phyloP scores from a whole-genome alignment of 2,888 invertebrate genomes.

The Tetanocera ferruginea region DNA sequence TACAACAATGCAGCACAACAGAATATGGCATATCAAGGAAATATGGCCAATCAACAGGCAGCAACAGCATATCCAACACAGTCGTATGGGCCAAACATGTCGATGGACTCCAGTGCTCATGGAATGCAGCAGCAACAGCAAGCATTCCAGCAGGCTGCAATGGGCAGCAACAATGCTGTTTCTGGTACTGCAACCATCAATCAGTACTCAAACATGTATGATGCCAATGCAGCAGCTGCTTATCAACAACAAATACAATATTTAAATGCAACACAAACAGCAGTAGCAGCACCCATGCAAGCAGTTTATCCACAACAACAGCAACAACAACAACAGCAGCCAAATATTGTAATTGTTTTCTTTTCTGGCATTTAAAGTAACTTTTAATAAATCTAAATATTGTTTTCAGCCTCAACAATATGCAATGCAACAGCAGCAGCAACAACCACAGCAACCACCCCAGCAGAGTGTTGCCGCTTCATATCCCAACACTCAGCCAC shows the following conservation, averaged over 20 bases:
- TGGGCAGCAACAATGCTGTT: not conserved
- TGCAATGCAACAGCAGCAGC: not conserved
- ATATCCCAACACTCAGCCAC: not conserved
- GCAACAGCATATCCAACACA: not conserved
- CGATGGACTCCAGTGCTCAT: not conserved
- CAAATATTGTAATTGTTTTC: not conserved
- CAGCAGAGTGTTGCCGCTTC: conserved; percentile 9
- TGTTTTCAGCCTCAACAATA: not conserved
- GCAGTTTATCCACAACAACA: conserved; percentile 33
- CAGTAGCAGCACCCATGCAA: conserved; percentile 27
- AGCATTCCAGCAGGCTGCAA: not conserved
- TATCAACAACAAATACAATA: conserved; percentile 30
- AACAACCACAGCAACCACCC: conserved; percentile 31
- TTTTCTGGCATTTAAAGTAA: not conserved
- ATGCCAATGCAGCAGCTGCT: conserved; percentile 44
- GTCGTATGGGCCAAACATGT: not conserved
- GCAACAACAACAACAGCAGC: conserved; percentile 38
- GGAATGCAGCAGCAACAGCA: not conserved
- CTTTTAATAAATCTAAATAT: not conserved
- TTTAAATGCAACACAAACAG: conserved; percentile 16
- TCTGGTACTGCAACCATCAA: not conserved
- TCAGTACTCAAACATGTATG: conserved; percentile 32
- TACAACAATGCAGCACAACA: conserved; percentile 39
- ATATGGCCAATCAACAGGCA: conserved; percentile 49
- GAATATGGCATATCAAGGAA: conserved; percentile 37